A percentile compares a stretch with the other conserved stretches of the same genome.
Evolutionary conservation across 2,113 vertebrate genomes (phyloP).

Genomic region (Grallaria varia): DNA sequence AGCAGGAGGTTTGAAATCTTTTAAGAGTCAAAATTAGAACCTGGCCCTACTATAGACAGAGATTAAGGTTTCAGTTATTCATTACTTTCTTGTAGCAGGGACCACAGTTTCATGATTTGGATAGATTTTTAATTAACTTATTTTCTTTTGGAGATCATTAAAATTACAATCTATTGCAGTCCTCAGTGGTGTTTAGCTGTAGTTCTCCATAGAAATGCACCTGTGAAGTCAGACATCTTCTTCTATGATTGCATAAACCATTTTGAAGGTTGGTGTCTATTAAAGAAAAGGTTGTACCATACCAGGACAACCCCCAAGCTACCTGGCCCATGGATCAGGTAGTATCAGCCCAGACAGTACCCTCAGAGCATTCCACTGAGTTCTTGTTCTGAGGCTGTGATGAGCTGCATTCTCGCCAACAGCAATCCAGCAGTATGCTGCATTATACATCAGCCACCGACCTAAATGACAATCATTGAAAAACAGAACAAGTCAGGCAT

Average conservation of each 20-base stretch:
- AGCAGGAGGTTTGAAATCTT: not conserved
- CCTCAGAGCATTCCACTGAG: not conserved
- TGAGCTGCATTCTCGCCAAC: not conserved
- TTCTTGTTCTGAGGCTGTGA: not conserved
- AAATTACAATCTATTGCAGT: not conserved
- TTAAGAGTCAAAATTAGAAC: not conserved
- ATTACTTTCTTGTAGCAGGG: not conserved
- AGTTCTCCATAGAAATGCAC: not conserved
- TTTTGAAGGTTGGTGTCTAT: not conserved
- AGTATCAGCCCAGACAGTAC: not conserved
- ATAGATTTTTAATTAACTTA: not conserved
- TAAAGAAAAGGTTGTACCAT: not conserved
- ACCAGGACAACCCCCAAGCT: not conserved
- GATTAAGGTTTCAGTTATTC: not conserved
- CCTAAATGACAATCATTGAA: not conserved
- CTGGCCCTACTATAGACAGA: not conserved
- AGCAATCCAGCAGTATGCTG: not conserved
- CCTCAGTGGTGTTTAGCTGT: not conserved
- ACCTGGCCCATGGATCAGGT: rapidly evolving
- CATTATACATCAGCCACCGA: not conserved
- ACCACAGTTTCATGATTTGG: not conserved
- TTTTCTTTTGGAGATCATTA: not conserved
- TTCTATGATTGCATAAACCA: not conserved
- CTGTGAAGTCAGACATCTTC: not conserved
- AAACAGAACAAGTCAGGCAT: not conserved